phyloP scores from a whole-genome alignment of 2,888 invertebrate species.

The Poecilobothrus nobilitatus region DNA sequence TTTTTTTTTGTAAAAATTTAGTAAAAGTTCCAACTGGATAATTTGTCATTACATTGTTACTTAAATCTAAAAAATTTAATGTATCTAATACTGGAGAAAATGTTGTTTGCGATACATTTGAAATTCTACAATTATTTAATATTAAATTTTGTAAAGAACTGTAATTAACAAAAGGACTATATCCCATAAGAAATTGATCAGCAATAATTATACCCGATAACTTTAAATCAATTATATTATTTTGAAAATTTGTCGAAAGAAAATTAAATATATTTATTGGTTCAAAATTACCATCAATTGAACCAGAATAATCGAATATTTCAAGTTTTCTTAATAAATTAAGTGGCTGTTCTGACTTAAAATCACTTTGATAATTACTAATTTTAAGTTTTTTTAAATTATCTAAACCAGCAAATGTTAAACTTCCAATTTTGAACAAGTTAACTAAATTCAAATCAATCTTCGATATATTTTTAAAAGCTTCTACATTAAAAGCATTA shows the following conservation, averaged over 20 bases:
- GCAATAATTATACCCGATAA: neutral
- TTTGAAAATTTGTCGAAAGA: neutral
- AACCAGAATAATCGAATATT: neutral
- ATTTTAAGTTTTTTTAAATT: neutral
- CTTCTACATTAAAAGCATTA: neutral
- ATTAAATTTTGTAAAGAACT: neutral
- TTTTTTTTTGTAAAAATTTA: neutral
- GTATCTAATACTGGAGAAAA: neutral
- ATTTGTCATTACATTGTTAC: neutral
- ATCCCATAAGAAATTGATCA: neutral
- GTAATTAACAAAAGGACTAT: neutral
- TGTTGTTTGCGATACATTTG: neutral
- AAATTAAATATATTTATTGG: neutral
- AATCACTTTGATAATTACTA: neutral
- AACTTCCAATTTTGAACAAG: neutral
- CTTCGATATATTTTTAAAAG: neutral
- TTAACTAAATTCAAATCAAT: neutral
- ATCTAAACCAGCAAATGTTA: neutral
- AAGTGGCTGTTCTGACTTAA: neutral
- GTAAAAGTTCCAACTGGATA: neutral
- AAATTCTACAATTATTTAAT: neutral
- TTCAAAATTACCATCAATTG: neutral
- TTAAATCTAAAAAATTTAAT: slow-evolving; percentile 2
- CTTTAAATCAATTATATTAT: neutral
- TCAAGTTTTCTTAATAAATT: neutral